Conservation (phyloP, 2,797 vertebrate species). For the Dryobates pubescens region DNA sequence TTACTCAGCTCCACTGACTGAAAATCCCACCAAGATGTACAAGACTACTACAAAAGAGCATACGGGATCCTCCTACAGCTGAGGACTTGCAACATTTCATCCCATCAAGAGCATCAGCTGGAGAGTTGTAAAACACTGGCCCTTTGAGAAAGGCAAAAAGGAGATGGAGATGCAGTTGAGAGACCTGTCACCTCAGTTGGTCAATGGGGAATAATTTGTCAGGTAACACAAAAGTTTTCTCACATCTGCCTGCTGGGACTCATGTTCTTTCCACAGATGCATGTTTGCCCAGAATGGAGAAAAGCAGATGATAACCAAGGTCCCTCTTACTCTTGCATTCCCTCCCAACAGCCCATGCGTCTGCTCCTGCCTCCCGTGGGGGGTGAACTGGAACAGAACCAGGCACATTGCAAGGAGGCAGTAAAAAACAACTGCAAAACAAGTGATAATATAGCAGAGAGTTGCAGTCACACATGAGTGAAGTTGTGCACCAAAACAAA, state of each 20-base stretch:
- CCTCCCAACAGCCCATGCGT: neutral
- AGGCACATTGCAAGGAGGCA: fast-evolving
- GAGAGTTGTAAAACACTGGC: neutral
- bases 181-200: neutral
- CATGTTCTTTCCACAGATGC: neutral
- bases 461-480: neutral
- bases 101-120: fast-evolving
- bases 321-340: neutral
- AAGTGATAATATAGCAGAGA: neutral
- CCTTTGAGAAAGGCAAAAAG: neutral
- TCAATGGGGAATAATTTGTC: neutral
- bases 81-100: neutral
- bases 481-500: conserved; percentile 8
- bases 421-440: neutral
- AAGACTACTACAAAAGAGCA: neutral
- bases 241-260: neutral
- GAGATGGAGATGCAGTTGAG: neutral
- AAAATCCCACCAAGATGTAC: neutral
- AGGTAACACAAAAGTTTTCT: neutral
- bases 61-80: neutral
- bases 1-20: neutral
- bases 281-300: neutral
- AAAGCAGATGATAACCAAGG: neutral
- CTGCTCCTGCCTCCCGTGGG: fast-evolving
- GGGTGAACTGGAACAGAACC: neutral